These are phyloP conservation scores for Lichenostomus cassidix DNA, from an alignment of 2,113 vertebrate genomes.

Conservation along the genomic window DNA sequence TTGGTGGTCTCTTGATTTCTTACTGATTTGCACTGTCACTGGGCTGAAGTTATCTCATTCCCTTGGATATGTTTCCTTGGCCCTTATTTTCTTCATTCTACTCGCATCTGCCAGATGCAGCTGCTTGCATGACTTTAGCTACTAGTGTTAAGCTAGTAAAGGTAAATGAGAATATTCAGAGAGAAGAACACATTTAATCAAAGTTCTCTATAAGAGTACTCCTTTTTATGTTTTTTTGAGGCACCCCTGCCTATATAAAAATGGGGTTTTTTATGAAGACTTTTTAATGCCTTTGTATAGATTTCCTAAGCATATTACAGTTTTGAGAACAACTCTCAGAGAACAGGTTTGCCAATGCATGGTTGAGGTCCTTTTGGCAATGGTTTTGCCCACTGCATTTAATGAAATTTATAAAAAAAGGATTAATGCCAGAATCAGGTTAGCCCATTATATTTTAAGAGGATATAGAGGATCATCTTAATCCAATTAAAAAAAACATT, in stretches of 20 bases:
- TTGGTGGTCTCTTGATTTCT: not conserved
- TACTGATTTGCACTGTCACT: not conserved
- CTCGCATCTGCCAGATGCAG: accelerated
- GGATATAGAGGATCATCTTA: not conserved
- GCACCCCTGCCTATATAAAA: not conserved
- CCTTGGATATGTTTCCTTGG: not conserved
- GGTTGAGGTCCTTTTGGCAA: not conserved
- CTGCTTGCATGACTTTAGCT: not conserved
- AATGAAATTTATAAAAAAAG: not conserved
- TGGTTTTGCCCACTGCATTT: not conserved
- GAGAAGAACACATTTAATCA: not conserved
- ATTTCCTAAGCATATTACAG: not conserved
- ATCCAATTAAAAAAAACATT: not conserved
- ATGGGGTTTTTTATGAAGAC: not conserved
- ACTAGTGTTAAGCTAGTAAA: not conserved
- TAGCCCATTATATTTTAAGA: not conserved
- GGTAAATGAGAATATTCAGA: not conserved
- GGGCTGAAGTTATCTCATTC: not conserved
- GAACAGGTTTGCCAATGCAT: accelerated
- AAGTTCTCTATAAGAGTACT: not conserved
- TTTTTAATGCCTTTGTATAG: not conserved
- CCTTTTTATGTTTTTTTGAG: not conserved
- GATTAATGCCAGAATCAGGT: not conserved
- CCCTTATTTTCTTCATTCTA: not conserved
- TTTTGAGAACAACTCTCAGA: not conserved